Conservation (phyloP, 2,113 vertebrate genomes). For the Colinus virginianus region DNA sequence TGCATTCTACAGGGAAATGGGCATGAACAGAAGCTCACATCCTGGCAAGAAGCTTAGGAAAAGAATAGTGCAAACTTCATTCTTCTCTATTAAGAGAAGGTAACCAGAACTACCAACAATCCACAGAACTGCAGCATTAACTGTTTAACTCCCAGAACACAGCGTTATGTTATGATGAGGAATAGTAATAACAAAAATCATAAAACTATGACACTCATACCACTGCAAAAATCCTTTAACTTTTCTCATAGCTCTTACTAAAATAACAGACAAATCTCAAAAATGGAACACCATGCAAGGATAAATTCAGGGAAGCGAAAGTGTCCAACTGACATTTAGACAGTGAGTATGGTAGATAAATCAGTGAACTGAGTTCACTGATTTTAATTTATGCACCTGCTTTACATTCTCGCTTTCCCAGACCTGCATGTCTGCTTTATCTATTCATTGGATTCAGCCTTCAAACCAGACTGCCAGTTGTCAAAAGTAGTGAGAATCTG, state of each 20-base stretch:
- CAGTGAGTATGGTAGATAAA: not conserved
- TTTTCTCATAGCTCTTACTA: not conserved
- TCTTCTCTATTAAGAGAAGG: no score
- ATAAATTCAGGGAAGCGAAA: not conserved
- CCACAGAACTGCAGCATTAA: no score
- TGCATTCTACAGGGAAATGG: not conserved
- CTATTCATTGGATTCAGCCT: not conserved
- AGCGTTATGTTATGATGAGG: no score
- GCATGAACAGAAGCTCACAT: not conserved
- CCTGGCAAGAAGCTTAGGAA: not conserved
- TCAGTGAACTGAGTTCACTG: not conserved
- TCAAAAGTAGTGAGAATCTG: not conserved
- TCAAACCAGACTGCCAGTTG: not conserved
- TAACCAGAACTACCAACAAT: no score
- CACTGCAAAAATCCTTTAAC: not conserved
- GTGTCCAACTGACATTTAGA: not conserved
- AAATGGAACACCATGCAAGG: not conserved
- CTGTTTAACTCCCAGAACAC: no score
- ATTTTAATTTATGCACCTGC: not conserved
- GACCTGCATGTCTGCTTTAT: not conserved
- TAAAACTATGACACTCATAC: not conserved
- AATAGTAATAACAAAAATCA: no score
- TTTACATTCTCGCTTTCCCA: not conserved
- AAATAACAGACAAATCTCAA: not conserved
- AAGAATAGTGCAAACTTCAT: not conserved